Conservation (phyloP, 2,888 invertebrate genomes). For the Metacarcinus magister region DNA sequence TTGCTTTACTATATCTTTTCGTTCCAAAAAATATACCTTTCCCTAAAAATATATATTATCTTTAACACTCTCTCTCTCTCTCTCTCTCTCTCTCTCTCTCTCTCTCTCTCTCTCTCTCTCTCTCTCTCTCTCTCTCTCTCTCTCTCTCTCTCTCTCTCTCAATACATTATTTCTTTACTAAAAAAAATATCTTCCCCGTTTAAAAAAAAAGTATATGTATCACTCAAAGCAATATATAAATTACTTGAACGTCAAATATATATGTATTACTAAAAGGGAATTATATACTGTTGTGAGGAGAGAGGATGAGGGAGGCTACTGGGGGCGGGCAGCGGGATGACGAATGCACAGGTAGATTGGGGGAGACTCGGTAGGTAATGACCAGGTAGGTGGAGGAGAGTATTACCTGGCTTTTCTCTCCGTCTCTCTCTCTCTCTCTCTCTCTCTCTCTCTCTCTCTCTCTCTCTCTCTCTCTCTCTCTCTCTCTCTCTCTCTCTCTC, state of each 20-base stretch:
- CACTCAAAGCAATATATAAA: neutral
- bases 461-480: constrained; percentile 26
- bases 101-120: neutral
- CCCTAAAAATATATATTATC: neutral
- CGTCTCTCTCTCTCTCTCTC: constrained; percentile 5
- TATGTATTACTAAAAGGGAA: neutral
- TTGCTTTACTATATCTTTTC: too few species aligned
- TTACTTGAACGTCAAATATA: neutral
- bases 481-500: constrained; percentile 14
- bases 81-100: constrained; percentile 38
- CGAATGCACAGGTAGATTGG: neutral
- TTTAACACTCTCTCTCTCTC: constrained; percentile 47
- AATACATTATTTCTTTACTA: too few species aligned
- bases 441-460: constrained; percentile 5
- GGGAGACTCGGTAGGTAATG: neutral
- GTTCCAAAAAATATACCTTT: neutral
- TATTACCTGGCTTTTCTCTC: neutral
- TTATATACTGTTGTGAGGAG: neutral
- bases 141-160: constrained; percentile 48
- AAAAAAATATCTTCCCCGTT: too few species aligned
- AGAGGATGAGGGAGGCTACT: neutral
- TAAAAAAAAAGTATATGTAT: neutral
- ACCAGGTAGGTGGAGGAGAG: neutral
- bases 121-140: constrained; percentile 40
- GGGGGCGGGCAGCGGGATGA: neutral